A percentile compares a stretch with the other conserved stretches of the same genome.
Evolutionary conservation across 2,797 vertebrate species (phyloP).

Genomic region (Peromyscus attwateri): DNA sequence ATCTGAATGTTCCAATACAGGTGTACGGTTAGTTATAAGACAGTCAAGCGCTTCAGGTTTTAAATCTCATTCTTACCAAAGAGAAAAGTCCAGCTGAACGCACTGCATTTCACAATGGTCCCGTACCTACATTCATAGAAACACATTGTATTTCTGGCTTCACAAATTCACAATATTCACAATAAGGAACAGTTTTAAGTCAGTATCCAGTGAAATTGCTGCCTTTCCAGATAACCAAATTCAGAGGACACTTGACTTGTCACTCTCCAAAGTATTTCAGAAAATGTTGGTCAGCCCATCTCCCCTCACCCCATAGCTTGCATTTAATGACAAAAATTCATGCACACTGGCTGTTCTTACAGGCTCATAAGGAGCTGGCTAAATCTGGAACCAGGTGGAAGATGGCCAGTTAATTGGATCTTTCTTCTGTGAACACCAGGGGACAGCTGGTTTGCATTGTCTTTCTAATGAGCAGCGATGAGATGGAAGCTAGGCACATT

Average conservation of each 20-base stretch:
- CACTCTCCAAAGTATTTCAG: slow-evolving; percentile 21
- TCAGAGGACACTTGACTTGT: slow-evolving; percentile 19
- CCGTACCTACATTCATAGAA: slow-evolving; percentile 42
- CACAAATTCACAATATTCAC: background rate
- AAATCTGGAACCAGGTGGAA: slow-evolving; percentile 83
- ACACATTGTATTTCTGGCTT: slow-evolving; percentile 36
- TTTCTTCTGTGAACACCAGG: slow-evolving; percentile 78
- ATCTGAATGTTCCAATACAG: slow-evolving; percentile 53
- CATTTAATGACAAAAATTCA: slow-evolving; percentile 80
- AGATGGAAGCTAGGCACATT: slow-evolving; percentile 59
- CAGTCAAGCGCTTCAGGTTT: background rate
- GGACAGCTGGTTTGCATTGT: slow-evolving; percentile 82
- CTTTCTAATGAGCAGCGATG: slow-evolving; percentile 76
- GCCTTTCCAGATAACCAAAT: slow-evolving; percentile 6
- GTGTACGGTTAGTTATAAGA: slow-evolving; percentile 56
- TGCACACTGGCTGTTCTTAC: slow-evolving; percentile 75
- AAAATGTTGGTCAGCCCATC: background rate
- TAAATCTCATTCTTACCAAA: slow-evolving; percentile 40
- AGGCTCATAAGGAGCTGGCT: slow-evolving; percentile 55
- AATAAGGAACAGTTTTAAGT: slow-evolving; percentile 56
- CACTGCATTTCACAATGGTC: background rate
- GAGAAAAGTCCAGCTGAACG: slow-evolving; percentile 57
- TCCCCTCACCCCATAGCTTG: slow-evolving; percentile 28
- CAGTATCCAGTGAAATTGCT: slow-evolving; percentile 32
- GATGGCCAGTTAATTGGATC: slow-evolving; percentile 82